Base-by-base conservation (phyloP, 2,113 vertebrate genomes). In the Parus major region DNA sequence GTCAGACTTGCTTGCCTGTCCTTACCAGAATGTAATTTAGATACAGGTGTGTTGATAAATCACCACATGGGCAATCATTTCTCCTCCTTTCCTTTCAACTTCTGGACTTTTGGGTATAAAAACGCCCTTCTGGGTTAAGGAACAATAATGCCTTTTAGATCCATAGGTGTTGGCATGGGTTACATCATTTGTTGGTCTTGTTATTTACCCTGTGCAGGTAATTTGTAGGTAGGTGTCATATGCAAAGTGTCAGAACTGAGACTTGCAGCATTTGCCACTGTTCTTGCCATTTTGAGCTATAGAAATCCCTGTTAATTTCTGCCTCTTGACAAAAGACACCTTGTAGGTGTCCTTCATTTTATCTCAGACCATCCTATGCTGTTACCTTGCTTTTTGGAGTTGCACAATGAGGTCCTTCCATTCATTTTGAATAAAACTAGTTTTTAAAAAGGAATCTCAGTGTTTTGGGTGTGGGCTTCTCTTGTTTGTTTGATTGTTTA, bases 231-330 rank as follows among this genome's bases (percentile, higher is more conserved):
- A 82, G 53, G 23, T 36, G 9, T 50, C 10, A 7, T 35, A 25
- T 15, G 14, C 33, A 33, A 86, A 86, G 68, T 76, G 21, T 73
- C 27, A 78, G 42, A 90, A 68, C 6, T 44, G 56, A 78, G 8
- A 56, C 86, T 72, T 65, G 7, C 36, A 42, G 13, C 1, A 0
- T 72, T 39, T 1, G 0, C 31, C 0, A 0, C 78, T 79, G 18
- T 93, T 87, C 22, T 77, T 65, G 69, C 29, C 15, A 6, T 35
- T 65, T 73, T 78, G 73, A 3, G 29, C 23, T 68, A 9, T 12
- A 69, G 60, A 36, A 72, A 1, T 88, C 77, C 33, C 46, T 19
- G 6, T 57, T 76, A 76, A 42, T 52, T 88, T 94, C 75, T 95
- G 47, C 46, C 19, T 90, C 31, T 59, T 90, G 35, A 19, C 15